A percentile compares a stretch with the other conserved stretches of the same genome.
These are phyloP conservation scores for Pitta sordida DNA, from an alignment of 2,113 vertebrate genomes.

Conservation along the genomic window DNA sequence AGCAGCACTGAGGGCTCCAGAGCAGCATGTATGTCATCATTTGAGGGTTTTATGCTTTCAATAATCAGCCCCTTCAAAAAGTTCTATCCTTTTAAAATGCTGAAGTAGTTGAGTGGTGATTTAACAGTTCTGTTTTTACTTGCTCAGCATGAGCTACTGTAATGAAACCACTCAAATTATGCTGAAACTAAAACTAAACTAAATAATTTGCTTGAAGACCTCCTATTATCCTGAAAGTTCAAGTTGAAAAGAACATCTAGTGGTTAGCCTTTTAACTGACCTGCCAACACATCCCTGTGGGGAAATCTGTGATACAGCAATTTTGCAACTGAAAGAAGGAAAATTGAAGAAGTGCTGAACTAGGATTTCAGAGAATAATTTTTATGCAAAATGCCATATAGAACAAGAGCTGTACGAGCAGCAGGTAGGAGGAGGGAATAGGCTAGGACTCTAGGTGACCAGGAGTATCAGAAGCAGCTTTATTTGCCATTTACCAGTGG, in stretches of 20 bases:
- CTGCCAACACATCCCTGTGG: background rate
- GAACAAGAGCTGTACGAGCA: background rate
- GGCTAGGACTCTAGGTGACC: background rate
- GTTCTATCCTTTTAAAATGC: background rate
- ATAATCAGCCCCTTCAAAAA: background rate
- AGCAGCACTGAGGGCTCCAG: background rate
- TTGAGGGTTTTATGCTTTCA: background rate
- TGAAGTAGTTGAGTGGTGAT: background rate
- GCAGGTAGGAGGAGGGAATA: background rate
- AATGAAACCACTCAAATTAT: background rate
- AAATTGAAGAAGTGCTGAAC: background rate
- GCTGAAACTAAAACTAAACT: background rate
- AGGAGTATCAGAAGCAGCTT: background rate
- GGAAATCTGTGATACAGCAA: accelerated
- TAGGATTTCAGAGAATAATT: background rate
- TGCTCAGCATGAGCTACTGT: background rate
- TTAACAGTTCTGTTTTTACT: background rate
- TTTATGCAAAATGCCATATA: background rate
- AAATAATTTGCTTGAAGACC: background rate
- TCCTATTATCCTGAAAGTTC: background rate
- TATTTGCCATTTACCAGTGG: background rate
- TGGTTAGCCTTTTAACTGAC: background rate
- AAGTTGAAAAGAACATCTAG: background rate
- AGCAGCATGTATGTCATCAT: background rate
- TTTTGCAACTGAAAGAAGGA: background rate